These are phyloP conservation scores for Cardiocondyla obscurior DNA, from an alignment of 1,140 invertebrate species.

Conservation along the genomic window DNA sequence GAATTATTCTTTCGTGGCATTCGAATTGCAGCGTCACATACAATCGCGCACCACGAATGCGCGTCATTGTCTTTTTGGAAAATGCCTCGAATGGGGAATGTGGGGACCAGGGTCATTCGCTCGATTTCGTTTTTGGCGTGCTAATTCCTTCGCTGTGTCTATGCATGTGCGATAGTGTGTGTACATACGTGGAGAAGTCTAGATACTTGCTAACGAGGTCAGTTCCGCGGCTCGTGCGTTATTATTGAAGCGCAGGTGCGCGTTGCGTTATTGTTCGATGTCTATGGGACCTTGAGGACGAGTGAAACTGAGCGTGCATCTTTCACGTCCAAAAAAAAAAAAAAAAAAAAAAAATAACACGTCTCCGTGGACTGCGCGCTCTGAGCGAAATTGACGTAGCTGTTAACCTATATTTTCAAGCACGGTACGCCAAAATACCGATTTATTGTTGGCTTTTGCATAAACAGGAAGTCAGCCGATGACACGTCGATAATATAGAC, in stretches of 20 bases:
- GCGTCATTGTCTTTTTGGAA: constrained; percentile 47
- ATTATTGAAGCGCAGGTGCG: constrained; percentile 58
- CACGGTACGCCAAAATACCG: constrained; percentile 52
- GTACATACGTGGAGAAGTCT: neutral
- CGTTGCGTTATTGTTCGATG: neutral
- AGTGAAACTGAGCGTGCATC: constrained; percentile 46
- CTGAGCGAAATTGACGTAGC: constrained; percentile 50
- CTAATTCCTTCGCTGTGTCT: constrained; percentile 55
- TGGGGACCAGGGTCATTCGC: neutral
- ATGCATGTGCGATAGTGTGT: constrained; percentile 20
- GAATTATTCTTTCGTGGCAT: constrained; percentile 38
- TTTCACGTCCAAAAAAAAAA: constrained; percentile 47
- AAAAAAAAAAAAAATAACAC: constrained; percentile 24
- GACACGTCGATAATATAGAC: constrained; percentile 38
- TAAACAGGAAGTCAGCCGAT: constrained; percentile 7
- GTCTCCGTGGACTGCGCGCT: constrained; percentile 8
- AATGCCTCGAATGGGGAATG: constrained; percentile 21
- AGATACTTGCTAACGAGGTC: constrained; percentile 62
- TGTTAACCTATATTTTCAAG: constrained; percentile 69
- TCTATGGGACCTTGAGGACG: constrained; percentile 43
- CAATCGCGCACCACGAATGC: neutral
- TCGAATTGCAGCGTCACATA: constrained; percentile 9
- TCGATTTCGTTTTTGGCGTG: constrained; percentile 57
- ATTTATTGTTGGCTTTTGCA: constrained; percentile 55
- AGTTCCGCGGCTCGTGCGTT: constrained; percentile 48